Evolutionary conservation across 1,140 invertebrate genomes (phyloP).

Genomic region (Pissodes strobi): DNA sequence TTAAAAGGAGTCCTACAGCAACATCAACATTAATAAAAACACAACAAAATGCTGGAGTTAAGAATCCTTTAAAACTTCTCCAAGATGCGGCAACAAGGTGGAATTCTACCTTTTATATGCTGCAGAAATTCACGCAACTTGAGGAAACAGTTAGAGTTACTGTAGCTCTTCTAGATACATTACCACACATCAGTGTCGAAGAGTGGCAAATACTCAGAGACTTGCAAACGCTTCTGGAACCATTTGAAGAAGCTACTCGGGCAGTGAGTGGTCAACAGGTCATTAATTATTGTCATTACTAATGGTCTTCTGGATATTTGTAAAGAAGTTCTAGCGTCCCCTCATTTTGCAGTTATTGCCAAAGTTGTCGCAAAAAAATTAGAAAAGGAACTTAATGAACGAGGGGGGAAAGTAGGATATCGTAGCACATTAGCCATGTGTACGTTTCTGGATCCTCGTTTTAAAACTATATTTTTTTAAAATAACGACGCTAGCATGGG

Average conservation of each 20-base stretch:
- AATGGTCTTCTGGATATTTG: slow-evolving; percentile 9
- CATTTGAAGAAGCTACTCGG: slow-evolving; percentile 42
- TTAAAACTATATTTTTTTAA: slow-evolving; percentile 26
- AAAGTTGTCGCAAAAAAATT: slow-evolving; percentile 5
- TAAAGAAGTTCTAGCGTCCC: neutral
- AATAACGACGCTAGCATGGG: slow-evolving; percentile 15
- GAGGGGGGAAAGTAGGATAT: slow-evolving; percentile 27
- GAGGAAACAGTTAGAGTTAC: slow-evolving; percentile 47
- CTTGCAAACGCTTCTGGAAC: slow-evolving; percentile 37
- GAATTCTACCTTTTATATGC: slow-evolving; percentile 55
- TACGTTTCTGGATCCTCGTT: slow-evolving; percentile 44
- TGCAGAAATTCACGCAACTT: slow-evolving; percentile 52
- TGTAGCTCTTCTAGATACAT: slow-evolving; percentile 7
- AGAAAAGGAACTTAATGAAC: slow-evolving; percentile 21
- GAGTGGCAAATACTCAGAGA: slow-evolving; percentile 41
- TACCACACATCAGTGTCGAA: slow-evolving; percentile 17
- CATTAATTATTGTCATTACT: slow-evolving; percentile 38
- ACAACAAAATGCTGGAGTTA: slow-evolving; percentile 17
- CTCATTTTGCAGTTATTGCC: neutral
- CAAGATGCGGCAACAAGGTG: slow-evolving; percentile 50
- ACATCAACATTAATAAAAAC: slow-evolving; percentile 48
- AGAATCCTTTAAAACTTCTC: slow-evolving; percentile 42
- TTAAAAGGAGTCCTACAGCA: slow-evolving; percentile 52
- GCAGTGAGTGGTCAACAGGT: slow-evolving; percentile 39
- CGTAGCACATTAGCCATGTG: slow-evolving; percentile 31